These are phyloP conservation scores for Drosophila kambysellisi DNA, from an alignment of 2,888 invertebrate genomes.

Conservation along the genomic window DNA sequence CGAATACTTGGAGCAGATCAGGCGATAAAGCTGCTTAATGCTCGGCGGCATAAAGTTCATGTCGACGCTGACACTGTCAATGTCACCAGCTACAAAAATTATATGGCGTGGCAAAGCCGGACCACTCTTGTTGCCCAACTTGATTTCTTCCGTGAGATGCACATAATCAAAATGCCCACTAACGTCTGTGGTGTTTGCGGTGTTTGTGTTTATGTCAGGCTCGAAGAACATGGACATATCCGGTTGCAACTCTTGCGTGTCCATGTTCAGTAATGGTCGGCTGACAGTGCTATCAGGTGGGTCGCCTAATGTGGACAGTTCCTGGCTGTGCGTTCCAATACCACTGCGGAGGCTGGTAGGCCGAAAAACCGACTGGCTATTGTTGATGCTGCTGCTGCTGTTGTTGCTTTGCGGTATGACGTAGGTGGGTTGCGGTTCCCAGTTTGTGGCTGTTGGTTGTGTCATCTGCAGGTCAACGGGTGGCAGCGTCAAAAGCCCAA, in stretches of 20 bases:
- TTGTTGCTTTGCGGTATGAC: not conserved
- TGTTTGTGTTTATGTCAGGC: not conserved
- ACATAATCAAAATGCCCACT: not conserved
- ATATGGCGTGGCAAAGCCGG: constrained; percentile 3
- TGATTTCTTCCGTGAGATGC: too few relatives aligned
- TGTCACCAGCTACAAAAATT: constrained; percentile 25
- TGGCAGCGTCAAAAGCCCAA: constrained; percentile 31
- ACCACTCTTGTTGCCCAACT: not conserved
- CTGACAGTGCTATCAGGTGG: not conserved
- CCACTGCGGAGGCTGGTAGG: constrained; percentile 46
- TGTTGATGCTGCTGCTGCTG: not conserved
- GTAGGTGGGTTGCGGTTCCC: constrained; percentile 6
- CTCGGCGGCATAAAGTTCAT: constrained; percentile 56
- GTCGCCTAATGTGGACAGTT: not conserved
- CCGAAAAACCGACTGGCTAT: constrained; percentile 63
- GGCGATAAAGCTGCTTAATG: constrained; percentile 71
- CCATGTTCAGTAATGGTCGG: constrained; percentile 41
- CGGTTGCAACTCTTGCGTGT: constrained; percentile 14
- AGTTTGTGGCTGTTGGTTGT: not conserved
- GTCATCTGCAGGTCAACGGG: not conserved
- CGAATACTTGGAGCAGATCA: constrained; percentile 75
- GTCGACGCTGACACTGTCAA: constrained; percentile 25
- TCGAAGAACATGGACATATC: constrained; percentile 14
- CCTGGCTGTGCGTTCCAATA: constrained; percentile 37
- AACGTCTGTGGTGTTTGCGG: not conserved